Evolutionary conservation across 2,113 vertebrate genomes (phyloP), one percentile per base, ranked within the genome.

Genomic region (Syngnathoides biaculeatus): DNA sequence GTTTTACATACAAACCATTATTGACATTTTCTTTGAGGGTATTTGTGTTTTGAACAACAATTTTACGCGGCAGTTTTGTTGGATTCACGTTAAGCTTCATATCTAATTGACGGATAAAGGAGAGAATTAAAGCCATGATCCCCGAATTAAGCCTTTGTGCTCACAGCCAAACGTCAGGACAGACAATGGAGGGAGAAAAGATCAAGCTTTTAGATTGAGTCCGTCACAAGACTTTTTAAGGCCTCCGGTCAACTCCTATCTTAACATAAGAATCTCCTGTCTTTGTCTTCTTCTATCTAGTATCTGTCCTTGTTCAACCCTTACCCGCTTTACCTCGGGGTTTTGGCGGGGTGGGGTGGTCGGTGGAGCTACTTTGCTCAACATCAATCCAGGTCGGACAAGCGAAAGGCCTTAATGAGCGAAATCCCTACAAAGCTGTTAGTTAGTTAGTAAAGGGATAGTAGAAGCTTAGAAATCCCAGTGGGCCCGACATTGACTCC

Each of bases 341-440:
- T 83, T 79, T 50, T 82, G 78, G 65, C 71, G 76, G n/a, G n/a
- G n/a, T n/a, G n/a, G n/a, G n/a, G n/a, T n/a, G n/a, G 64, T 81
- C 84, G 84, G 78, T 65, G 71, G 68, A 84, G 68, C 79, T 40
- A 79, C 77, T 84, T 88, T 85, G 70, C 79, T 72, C 74, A 67
- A 78, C 83, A 76, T 77, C 82, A 84, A 82, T 87, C 82, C 79
- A 74, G 65, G 66, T 83, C 2, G 69, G 78, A 83, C 81, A 79
- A 87, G 75, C 65, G 35, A 85, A 87, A 85, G 80, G 79, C 77
- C 71, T 76, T 86, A 78, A 88, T 79, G 70, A 81, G 69, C 73
- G 48, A 89, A 89, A 86, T 87, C 86, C 86, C 72, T 65, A 68
- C 70, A 87, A 86, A 87, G 82, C 87, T 86, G 81, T 84, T 83